Conservation (phyloP, 2,888 invertebrate species). For the Acleris laterana region DNA sequence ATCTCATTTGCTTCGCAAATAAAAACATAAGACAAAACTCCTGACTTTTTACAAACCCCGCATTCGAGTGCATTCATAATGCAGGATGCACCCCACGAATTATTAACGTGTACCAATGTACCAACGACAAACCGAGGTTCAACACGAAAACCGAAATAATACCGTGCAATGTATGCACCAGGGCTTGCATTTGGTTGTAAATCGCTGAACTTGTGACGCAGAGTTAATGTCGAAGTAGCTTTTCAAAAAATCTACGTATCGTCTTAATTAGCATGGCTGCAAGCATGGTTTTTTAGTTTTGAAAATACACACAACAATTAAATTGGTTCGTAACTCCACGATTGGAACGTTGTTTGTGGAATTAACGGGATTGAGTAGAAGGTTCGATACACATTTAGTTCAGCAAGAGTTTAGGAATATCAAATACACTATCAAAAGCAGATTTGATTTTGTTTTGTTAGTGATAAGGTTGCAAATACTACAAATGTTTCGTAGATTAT, state of each 20-base stretch:
- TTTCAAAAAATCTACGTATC: constrained; percentile 43
- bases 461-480: no score
- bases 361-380: no score
- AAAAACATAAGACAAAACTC: constrained; percentile 14
- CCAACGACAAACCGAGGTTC: constrained; percentile 41
- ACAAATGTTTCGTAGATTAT: no score
- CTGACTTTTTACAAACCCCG: constrained; percentile 18
- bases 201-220: no score
- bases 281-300: not conserved
- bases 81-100: constrained; percentile 45
- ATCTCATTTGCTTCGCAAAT: not conserved
- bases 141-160: constrained; percentile 44
- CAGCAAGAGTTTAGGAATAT: no score
- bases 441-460: no score
- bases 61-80: constrained; percentile 43
- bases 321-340: not conserved
- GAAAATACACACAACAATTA: not conserved
- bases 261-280: constrained; percentile 25
- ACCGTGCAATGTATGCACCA: no score
- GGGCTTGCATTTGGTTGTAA: no score
- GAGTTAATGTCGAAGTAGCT: constrained; percentile 36
- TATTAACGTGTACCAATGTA: constrained; percentile 54
- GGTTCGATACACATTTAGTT: no score
- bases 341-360: no score
- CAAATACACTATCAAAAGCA: no score